Conservation (phyloP, 2,888 invertebrate species). For the Pycnomerus fuliginosus region DNA sequence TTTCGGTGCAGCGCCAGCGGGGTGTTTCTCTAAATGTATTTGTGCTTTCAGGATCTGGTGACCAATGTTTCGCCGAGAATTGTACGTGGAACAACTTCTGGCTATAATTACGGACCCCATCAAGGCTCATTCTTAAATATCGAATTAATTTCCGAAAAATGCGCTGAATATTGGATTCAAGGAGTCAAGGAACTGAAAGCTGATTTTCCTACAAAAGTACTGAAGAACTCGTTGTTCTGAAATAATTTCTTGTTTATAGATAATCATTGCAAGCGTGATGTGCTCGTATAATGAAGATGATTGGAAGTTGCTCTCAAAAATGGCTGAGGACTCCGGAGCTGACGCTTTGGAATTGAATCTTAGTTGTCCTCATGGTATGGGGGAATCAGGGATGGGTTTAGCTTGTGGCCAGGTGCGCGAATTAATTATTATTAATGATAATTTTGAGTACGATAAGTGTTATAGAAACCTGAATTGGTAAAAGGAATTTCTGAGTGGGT, state of each 20-base stretch:
- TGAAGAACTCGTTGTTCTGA: not conserved
- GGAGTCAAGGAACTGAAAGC: slow-evolving; percentile 84
- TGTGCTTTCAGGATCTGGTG: slow-evolving; percentile 84
- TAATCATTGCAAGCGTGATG: slow-evolving; percentile 95
- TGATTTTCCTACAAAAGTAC: slow-evolving; percentile 88
- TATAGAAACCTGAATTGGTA: slow-evolving; percentile 81
- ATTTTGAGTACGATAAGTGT: slow-evolving; percentile 1
- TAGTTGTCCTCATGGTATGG: slow-evolving; percentile 99
- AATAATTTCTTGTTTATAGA: slow-evolving; percentile 60
- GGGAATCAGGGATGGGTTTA: slow-evolving; percentile 96
- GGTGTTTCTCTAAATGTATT: no score
- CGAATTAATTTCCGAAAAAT: slow-evolving; percentile 97
- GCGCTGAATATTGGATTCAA: slow-evolving; percentile 88
- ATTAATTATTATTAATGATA: no score
- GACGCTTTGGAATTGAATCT: slow-evolving; percentile 95
- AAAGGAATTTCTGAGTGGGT: slow-evolving; percentile 91
- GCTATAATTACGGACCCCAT: slow-evolving; percentile 91
- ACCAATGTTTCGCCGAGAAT: slow-evolving; percentile 98
- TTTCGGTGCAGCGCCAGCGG: no score
- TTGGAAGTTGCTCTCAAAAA: slow-evolving; percentile 80
- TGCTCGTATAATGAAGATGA: slow-evolving; percentile 83
- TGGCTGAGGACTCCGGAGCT: slow-evolving; percentile 80
- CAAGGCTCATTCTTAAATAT: slow-evolving; percentile 96
- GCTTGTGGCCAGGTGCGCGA: slow-evolving; percentile 90
- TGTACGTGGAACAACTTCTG: slow-evolving; percentile 89